Percentiles rank a stretch among this genome's conserved stretches.
Conservation (phyloP, 2,888 invertebrate species). For the Globia sparganii region DNA sequence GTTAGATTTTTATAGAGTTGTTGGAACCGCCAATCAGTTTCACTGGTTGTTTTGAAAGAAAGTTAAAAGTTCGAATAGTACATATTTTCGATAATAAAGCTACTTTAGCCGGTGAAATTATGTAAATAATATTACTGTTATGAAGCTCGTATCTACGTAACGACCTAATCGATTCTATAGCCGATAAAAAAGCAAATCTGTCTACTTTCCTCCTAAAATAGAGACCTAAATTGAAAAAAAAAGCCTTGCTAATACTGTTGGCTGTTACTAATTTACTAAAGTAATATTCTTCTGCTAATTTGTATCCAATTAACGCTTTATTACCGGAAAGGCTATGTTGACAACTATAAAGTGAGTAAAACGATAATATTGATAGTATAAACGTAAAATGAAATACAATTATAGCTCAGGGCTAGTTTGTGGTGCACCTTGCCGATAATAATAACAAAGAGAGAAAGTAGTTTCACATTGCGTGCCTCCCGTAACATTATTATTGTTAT, state of each 20-base stretch:
- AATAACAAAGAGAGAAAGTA: slow-evolving; percentile 45
- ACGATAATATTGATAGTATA: slow-evolving; percentile 26
- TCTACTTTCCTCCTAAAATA: neutral
- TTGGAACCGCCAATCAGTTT: slow-evolving; percentile 46
- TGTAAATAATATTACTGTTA: neutral
- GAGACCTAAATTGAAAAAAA: neutral
- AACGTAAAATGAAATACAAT: slow-evolving; percentile 45
- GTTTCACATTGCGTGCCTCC: slow-evolving; percentile 14
- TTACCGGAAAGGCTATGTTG: slow-evolving; percentile 33
- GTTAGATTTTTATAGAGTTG: slow-evolving; percentile 65
- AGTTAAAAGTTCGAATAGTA: neutral
- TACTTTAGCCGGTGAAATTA: neutral
- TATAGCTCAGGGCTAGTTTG: slow-evolving; percentile 29
- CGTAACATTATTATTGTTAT: slow-evolving; percentile 29
- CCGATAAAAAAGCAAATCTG: neutral
- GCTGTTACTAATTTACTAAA: neutral
- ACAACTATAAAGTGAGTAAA: slow-evolving; percentile 40
- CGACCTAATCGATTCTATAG: neutral
- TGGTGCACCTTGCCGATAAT: slow-evolving; percentile 47
- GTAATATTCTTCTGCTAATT: slow-evolving; percentile 3
- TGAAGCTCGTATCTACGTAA: neutral
- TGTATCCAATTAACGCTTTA: slow-evolving; percentile 25
- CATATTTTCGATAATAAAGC: neutral
- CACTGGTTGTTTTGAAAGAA: neutral
- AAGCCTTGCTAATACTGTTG: too few relatives aligned